Evolutionary conservation across 2,797 vertebrate genomes (phyloP).

Genomic region (Enoplosus armatus): DNA sequence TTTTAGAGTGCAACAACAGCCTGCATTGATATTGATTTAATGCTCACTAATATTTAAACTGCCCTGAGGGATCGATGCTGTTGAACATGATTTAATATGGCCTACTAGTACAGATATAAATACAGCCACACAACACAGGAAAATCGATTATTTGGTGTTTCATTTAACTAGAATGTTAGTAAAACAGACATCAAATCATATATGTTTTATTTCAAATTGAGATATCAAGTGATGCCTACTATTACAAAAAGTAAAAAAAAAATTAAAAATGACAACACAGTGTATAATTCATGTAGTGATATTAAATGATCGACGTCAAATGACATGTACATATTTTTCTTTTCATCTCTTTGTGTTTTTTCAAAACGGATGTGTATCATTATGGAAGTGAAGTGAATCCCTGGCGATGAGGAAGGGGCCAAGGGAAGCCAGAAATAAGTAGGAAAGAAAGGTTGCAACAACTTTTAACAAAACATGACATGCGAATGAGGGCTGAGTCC

Average conservation of each 20-base stretch:
- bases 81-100: slow-evolving; percentile 79
- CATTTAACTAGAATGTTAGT: slow-evolving; percentile 45
- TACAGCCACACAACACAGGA: slow-evolving; percentile 55
- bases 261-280: not conserved
- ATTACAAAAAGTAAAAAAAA: too few relatives aligned
- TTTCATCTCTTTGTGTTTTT: not conserved
- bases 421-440: slow-evolving; percentile 65
- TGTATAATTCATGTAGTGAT: not conserved
- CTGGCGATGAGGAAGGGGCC: slow-evolving; percentile 37
- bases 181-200: slow-evolving; percentile 31
- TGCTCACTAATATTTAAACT: slow-evolving; percentile 85
- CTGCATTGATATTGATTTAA: slow-evolving; percentile 84
- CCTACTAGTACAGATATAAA: slow-evolving; percentile 70
- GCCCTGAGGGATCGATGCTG: slow-evolving; percentile 79
- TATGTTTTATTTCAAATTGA: slow-evolving; percentile 35
- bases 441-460: slow-evolving; percentile 85
- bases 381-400: slow-evolving; percentile 30
- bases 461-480: slow-evolving; percentile 94
- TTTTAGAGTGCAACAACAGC: slow-evolving; percentile 80
- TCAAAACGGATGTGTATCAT: slow-evolving; percentile 16
- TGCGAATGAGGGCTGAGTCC: slow-evolving; percentile 87
- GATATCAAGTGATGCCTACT: not conserved
- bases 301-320: not conserved
- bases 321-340: not conserved
- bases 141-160: slow-evolving; percentile 68